Percentiles rank a stretch among this genome's conserved stretches.
Conservation (phyloP, 1,140 invertebrate species). For the Drosophila obscura region DNA sequence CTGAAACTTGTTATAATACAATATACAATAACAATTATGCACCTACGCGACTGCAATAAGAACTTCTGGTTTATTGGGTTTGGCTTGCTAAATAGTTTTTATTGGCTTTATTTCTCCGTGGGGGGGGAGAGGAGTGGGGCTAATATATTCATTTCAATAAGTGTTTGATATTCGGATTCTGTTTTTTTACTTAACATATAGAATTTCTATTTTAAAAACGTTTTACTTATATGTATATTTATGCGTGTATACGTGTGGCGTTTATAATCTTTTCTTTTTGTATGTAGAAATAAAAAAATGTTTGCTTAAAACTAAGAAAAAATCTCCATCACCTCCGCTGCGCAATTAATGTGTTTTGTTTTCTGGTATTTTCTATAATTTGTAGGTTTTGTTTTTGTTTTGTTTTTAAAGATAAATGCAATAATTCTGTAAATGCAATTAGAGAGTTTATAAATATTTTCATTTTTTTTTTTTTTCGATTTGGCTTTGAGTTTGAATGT, state of each 20-base stretch:
- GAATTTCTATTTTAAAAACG: constrained; percentile 75
- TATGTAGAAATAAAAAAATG: constrained; percentile 57
- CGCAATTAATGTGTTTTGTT: constrained; percentile 26
- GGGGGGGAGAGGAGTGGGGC: not conserved
- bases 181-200: constrained; percentile 58
- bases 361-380: constrained; percentile 7
- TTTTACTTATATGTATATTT: constrained; percentile 61
- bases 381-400: constrained; percentile 12
- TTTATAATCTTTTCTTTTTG: constrained; percentile 40
- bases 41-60: constrained; percentile 8
- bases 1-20: too few relatives aligned
- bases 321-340: constrained; percentile 56
- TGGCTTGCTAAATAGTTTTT: constrained; percentile 49
- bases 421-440: constrained; percentile 64
- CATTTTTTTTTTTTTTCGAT: constrained; percentile 4
- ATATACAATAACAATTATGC: too few relatives aligned
- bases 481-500: constrained; percentile 41
- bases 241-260: constrained; percentile 33
- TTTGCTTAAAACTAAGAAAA: constrained; percentile 66
- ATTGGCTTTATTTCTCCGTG: constrained; percentile 56
- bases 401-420: constrained; percentile 63
- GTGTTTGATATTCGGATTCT: constrained; percentile 52
- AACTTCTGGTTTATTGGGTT: constrained; percentile 12
- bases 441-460: constrained; percentile 17
- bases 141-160: constrained; percentile 64